Base-by-base conservation (phyloP, 2,888 invertebrate genomes). In the Lacanobia oleracea region DNA sequence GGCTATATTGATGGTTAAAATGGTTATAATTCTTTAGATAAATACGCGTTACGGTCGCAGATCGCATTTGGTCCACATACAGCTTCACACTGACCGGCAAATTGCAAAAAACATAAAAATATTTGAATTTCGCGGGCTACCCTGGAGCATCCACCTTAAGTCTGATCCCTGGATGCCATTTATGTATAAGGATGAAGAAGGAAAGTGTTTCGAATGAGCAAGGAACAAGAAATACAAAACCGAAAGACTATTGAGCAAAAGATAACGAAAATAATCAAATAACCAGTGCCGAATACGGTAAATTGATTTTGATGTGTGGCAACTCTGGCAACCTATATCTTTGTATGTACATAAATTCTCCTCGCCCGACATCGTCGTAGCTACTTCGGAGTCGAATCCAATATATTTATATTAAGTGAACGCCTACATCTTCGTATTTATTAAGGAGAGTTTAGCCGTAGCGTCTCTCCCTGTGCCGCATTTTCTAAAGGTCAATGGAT, bases 351-450 rank as follows among this genome's bases (percentile, higher is more conserved):
- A 75, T 64, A 65, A 72, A 37, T 76, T 78, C 48, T 59, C 57
- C 63, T 78, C 59, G 51, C 27, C 10, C 14, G 16, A 59, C 71
- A 72, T 60, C n/a, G 40, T 27, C n/a, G 61, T 27, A n/a, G n/a
- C n/a, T n/a, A 27, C 37, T 51, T 43, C 67, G 79, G 45, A 50
- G 48, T 74, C 51, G 74, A 79, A 62, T 79, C 33, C 61, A 79
- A 77, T 77, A 72, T 72, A 72, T 77, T 76, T 54, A n/a, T 37
- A 78, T 76, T 69, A 76, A 74, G 72, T 63, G 73, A 64, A 48
- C 72, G 56, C 53, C 64, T 59, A 48, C 33, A 40, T 40, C 51
- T 27, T 53, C 45, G 45, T 59, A 73, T 73, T 59, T 77, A 57
- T 79, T 67, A 53, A 33, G 27, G 67, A 62, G 51, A 72, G 48